These are phyloP conservation scores for Pandion haliaetus DNA, from an alignment of 2,113 vertebrate species.

Conservation along the genomic window DNA sequence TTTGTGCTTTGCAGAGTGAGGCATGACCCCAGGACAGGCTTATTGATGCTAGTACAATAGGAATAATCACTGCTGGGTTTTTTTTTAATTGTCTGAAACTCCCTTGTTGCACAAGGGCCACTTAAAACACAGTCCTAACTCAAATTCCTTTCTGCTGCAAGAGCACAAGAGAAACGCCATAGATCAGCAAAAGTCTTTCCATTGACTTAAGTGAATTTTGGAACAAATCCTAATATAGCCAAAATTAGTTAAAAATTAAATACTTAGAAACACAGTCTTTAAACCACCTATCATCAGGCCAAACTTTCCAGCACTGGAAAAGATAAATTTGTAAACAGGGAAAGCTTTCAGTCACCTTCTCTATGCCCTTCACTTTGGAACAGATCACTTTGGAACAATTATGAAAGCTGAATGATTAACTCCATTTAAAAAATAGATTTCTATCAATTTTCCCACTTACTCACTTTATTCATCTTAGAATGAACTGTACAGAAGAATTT, in stretches of 20 bases:
- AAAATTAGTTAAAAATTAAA: not conserved
- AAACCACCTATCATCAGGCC: not conserved
- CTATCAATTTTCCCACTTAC: not conserved
- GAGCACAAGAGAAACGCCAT: not conserved
- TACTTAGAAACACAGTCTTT: slow-evolving; percentile 23
- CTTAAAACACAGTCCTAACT: not conserved
- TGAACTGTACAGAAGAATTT: not conserved
- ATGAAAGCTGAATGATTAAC: not conserved
- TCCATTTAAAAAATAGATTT: not conserved
- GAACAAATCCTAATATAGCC: slow-evolving; percentile 12
- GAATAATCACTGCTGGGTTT: not conserved
- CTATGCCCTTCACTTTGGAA: not conserved
- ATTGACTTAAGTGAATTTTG: not conserved
- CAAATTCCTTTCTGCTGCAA: not conserved
- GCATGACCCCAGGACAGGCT: not conserved
- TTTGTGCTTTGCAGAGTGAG: not conserved
- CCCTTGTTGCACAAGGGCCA: not conserved
- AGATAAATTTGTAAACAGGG: not conserved
- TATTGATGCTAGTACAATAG: not conserved
- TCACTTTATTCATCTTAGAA: not conserved
- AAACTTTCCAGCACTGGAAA: not conserved
- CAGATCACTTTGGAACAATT: not conserved
- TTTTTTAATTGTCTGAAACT: not conserved
- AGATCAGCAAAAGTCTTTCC: slow-evolving; percentile 36
- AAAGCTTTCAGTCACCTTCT: not conserved